A percentile compares a stretch with the other conserved stretches of the same genome.
Evolutionary conservation across 1,140 invertebrate genomes (phyloP).

Genomic region (Eupristina koningsbergeri): DNA sequence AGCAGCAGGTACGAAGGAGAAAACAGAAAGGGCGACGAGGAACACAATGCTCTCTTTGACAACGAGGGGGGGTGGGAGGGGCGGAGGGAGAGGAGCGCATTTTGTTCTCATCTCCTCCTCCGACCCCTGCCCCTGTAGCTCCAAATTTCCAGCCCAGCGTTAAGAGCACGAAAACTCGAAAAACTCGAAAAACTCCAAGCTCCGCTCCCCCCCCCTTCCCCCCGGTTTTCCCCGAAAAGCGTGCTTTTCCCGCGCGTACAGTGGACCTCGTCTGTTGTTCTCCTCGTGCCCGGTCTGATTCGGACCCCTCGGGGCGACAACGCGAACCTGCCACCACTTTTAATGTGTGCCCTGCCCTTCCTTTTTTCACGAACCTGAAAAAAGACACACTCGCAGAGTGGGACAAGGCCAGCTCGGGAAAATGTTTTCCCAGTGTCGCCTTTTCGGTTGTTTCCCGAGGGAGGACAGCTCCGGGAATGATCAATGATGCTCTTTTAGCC

Average conservation of each 20-base stretch:
- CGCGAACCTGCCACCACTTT: slow-evolving; percentile 11
- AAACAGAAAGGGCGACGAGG: slow-evolving; percentile 4
- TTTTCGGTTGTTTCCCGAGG: background rate
- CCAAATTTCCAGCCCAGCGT: background rate
- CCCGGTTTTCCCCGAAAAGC: slow-evolving; percentile 32
- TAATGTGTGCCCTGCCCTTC: background rate
- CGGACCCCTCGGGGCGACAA: slow-evolving; percentile 6
- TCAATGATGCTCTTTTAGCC: slow-evolving; percentile 8
- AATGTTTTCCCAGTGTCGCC: slow-evolving; percentile 32
- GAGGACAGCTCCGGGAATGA: background rate
- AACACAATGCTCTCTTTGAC: slow-evolving; percentile 33
- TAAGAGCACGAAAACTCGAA: background rate
- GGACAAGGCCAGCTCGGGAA: slow-evolving; percentile 25
- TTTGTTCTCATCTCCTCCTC: background rate
- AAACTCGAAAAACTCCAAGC: too few species aligned
- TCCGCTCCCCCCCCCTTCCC: background rate
- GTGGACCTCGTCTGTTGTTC: background rate
- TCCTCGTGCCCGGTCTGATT: background rate
- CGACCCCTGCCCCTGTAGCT: background rate
- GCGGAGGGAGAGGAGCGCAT: too few species aligned
- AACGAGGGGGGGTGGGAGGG: background rate
- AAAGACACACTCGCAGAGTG: background rate
- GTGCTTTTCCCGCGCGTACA: slow-evolving; percentile 18
- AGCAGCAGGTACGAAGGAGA: slow-evolving; percentile 5
- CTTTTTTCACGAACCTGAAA: background rate